Evolutionary conservation across 2,113 vertebrate species (phyloP), one percentile per base, ranked within the genome.

Genomic region (Alethe diademata): DNA sequence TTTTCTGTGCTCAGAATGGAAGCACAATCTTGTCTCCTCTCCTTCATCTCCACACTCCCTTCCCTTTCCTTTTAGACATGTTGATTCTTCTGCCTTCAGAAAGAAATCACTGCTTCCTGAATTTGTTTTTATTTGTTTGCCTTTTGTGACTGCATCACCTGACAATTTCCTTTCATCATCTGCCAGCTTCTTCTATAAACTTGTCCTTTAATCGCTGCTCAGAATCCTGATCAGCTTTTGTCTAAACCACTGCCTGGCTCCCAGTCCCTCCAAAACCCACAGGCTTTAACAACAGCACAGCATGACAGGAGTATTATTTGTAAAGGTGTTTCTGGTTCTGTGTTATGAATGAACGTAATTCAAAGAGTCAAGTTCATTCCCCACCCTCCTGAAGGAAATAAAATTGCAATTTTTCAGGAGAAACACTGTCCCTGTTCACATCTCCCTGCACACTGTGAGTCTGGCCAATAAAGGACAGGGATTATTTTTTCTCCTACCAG

Each of bases 121-220:
- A 50, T 80, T 95, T 88, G 76, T 91, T 93, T 94, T 90, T 86
- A 66, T 91, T 95, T 95, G 51, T 87, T 87, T 95, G 47, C 61
- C 51, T 90, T 88, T 78, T 0, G 0, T 85, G 71, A 33, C 83
- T 81, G 19, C 38, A 86, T 76, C 90, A 88, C 88, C 93, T 93
- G 92, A 79, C 38, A 83, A 83, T 56, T 72, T 64, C 74, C 35
- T 87, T 88, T 85, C 67, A 88, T 91, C 78, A 82, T 26, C 64
- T 93, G 62, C 29, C 92, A 90, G 31, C 50, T 76, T 48, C 54
- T 90, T 73, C 58, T n/a, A 88, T 40, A 78, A 80, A 95, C 60
- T 51, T 82, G 31, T 38, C 66, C 60, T 86, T 83, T 83, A 94
- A 72, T 94, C 3, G 0, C 60, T 74, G 54, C 81, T 91, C 56